Evolutionary conservation across 2,797 vertebrate species (phyloP), one percentile per base, ranked within the genome.

Genomic region (Sebastes umbrosus): DNA sequence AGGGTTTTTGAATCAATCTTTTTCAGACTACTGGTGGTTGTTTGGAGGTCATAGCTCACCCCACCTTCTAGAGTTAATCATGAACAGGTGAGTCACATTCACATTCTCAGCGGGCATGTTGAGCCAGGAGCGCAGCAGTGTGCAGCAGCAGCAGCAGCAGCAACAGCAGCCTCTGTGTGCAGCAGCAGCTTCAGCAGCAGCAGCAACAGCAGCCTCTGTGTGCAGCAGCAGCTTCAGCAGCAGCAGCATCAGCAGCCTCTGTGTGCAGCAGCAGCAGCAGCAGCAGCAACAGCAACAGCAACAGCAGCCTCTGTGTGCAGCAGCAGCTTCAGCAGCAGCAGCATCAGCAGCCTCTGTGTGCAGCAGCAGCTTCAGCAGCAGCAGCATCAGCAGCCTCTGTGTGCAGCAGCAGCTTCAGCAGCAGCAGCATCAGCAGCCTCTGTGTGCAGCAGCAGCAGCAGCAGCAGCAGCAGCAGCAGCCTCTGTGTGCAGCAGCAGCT

Each of bases 31-130:
- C 46, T 24, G 27, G 16, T 32, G 31, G 16, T 32, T 27, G 22
- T 64, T 78, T 81, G 46, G 64, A 82, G 81, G 83, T 88, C 75
- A 75, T 3, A 58, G 72, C 73, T 87, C 86, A 50, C 4, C 18
- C 46, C 62, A 78, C 73, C 69, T 75, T 27, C 52, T 69, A n/a
- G 50, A 83, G 67, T 72, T 50, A 77, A 80, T 60, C 67, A 62
- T 66, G 67, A 70, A 73, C 81, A 85, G 80, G 84, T 92, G 88
- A 91, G 83, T 90, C 87, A 92, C 80, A 79, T 79, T 82, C 76
- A 81, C 86, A 79, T 79, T 79, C 77, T 59, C 67, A 27, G 62
- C 9, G 24, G 69, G 46, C 59, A 52, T 5, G 55, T 68, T 10
- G 25, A 77, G 55, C 58, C 73, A 50, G 32, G 63, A 82, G 84